phyloP scores from a whole-genome alignment of 2,797 vertebrate species.

The Thripadectes ignobilis region DNA sequence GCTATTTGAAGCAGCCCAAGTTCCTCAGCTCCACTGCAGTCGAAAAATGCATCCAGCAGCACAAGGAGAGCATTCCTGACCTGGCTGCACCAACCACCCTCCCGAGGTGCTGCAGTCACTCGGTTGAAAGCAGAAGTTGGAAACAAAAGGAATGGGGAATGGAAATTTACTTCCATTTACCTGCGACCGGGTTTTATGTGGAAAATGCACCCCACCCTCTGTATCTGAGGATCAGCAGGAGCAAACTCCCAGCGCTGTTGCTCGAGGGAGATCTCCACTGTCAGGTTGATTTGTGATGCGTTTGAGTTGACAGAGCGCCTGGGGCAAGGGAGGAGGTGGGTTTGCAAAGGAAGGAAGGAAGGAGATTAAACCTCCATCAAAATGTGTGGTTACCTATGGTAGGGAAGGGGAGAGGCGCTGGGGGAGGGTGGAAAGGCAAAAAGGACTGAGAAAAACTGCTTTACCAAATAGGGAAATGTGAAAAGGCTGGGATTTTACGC shows the following conservation, averaged over 20 bases:
- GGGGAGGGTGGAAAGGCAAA: constrained; percentile 1
- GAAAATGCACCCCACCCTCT: constrained; percentile 19
- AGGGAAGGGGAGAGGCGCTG: constrained; percentile 6
- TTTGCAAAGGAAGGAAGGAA: constrained; percentile 67
- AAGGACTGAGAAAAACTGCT: neutral
- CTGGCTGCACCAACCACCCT: no score
- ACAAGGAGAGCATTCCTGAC: no score
- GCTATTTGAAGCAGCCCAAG: neutral
- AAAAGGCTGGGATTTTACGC: neutral
- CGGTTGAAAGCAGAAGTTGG: neutral
- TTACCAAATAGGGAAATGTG: constrained; percentile 2
- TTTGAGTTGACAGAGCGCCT: constrained; percentile 15
- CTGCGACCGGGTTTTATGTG: neutral
- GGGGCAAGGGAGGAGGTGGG: constrained; percentile 41
- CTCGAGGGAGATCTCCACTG: constrained; percentile 53
- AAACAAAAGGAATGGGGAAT: neutral
- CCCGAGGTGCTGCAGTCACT: neutral
- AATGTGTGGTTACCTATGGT: constrained; percentile 23
- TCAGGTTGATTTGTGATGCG: constrained; percentile 50
- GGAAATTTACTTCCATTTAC: constrained; percentile 36
- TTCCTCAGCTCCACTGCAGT: neutral
- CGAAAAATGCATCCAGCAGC: neutral
- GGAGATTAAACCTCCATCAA: constrained; percentile 59
- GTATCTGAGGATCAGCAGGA: constrained; percentile 8
- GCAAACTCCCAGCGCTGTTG: neutral